Percentiles rank a stretch among this genome's conserved stretches.
phyloP scores from a whole-genome alignment of 2,113 vertebrate genomes.

The Pollimyrus isidori region DNA sequence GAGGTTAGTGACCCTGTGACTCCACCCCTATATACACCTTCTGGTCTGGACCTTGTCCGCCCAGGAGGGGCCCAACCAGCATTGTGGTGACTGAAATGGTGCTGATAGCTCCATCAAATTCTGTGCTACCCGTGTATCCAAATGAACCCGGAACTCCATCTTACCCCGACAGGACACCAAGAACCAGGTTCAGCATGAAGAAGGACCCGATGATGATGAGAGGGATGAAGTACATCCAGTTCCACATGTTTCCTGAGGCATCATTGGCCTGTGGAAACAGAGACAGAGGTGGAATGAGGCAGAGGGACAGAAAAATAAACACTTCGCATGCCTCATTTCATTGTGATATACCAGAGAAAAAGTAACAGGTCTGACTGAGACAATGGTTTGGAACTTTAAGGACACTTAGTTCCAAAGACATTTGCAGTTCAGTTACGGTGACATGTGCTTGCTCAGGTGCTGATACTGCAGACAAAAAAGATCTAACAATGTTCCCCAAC shows the following conservation, averaged over 20 bases:
- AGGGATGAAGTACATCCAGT: slow-evolving; percentile 93
- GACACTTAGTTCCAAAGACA: background rate
- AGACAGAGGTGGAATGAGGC: background rate
- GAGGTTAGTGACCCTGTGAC: background rate
- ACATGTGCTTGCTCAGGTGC: background rate
- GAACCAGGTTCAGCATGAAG: slow-evolving; percentile 94
- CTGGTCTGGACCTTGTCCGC: background rate
- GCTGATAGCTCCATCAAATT: background rate
- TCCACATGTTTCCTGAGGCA: slow-evolving; percentile 82
- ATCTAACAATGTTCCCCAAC: background rate
- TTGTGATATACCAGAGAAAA: background rate
- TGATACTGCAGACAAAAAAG: slow-evolving; percentile 1
- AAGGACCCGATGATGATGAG: slow-evolving; percentile 95
- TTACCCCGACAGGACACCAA: slow-evolving; percentile 89
- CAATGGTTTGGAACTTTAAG: background rate
- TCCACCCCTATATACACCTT: background rate
- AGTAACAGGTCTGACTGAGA: background rate
- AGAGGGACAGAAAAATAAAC: background rate
- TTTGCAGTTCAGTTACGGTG: background rate
- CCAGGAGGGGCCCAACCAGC: background rate
- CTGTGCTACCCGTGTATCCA: background rate
- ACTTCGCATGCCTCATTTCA: background rate
- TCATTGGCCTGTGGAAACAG: slow-evolving; percentile 73
- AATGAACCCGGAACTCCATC: slow-evolving; percentile 24
- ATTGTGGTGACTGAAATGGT: background rate